Evolutionary conservation across 2,888 invertebrate species (phyloP).

Genomic region (Andrena hattorfiana): DNA sequence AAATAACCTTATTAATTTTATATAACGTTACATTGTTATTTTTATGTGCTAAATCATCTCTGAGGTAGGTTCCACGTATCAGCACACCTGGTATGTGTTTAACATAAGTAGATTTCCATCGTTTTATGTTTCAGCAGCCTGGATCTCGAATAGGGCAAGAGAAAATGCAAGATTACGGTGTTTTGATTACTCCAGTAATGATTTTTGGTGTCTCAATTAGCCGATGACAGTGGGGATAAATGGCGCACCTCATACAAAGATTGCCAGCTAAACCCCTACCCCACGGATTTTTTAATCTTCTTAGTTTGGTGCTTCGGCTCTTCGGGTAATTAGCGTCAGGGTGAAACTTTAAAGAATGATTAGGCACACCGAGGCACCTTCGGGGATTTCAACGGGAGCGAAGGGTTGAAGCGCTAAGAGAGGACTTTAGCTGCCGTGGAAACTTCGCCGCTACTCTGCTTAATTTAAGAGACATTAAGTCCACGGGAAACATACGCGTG

Average conservation of each 20-base stretch:
- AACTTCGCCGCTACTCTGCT: slow-evolving; percentile 72
- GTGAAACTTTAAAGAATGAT: slow-evolving; percentile 80
- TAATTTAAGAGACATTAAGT: slow-evolving; percentile 65
- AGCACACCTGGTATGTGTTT: too few relatives aligned
- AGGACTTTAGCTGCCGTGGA: slow-evolving; percentile 71
- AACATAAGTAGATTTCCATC: not conserved
- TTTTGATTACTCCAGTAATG: not conserved
- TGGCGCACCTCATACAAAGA: slow-evolving; percentile 53
- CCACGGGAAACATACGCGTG: slow-evolving; percentile 8
- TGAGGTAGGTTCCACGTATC: too few relatives aligned
- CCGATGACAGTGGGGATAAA: slow-evolving; percentile 44
- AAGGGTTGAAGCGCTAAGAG: slow-evolving; percentile 63
- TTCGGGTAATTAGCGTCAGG: slow-evolving; percentile 76
- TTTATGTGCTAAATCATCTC: too few relatives aligned
- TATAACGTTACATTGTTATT: too few relatives aligned
- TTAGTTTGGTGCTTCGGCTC: slow-evolving; percentile 68
- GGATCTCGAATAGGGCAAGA: not conserved
- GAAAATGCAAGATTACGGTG: not conserved
- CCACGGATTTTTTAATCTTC: slow-evolving; percentile 75
- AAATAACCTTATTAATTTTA: too few relatives aligned
- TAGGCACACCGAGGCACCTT: slow-evolving; percentile 67
- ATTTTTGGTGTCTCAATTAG: slow-evolving; percentile 39
- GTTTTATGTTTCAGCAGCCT: not conserved
- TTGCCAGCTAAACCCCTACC: slow-evolving; percentile 45
- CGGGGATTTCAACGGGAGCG: slow-evolving; percentile 66